Evolutionary conservation across 2,797 vertebrate species (phyloP).

Genomic region (Enteromius treurensis): DNA sequence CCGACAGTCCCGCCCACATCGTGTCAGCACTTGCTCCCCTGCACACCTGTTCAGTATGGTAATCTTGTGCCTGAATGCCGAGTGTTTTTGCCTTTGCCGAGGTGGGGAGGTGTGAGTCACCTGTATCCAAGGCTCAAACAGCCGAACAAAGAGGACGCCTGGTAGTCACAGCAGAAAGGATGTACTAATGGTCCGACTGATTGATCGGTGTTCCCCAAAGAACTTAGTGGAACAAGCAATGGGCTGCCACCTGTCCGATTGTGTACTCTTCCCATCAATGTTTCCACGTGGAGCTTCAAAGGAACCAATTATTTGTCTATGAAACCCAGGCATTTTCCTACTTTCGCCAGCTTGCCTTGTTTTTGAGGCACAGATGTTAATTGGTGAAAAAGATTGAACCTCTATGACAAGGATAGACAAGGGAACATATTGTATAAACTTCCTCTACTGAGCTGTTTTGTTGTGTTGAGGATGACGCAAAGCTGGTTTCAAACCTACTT

Average conservation of each 20-base stretch:
- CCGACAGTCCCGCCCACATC: constrained; percentile 47
- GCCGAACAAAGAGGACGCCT: constrained; percentile 50
- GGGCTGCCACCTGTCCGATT: constrained; percentile 47
- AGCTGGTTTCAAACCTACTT: constrained; percentile 40
- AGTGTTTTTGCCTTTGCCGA: constrained; percentile 39
- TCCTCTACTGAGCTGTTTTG: constrained; percentile 35
- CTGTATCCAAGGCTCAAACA: constrained; percentile 57
- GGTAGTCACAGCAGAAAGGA: constrained; percentile 49
- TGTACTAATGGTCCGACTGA: constrained; percentile 48
- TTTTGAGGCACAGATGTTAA: neutral
- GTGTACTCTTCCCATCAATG: constrained; percentile 23
- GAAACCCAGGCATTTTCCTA: constrained; percentile 34
- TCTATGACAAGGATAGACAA: neutral
- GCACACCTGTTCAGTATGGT: constrained; percentile 63
- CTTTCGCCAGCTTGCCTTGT: neutral
- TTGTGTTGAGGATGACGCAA: constrained; percentile 6
- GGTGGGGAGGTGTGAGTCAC: constrained; percentile 58
- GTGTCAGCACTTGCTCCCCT: constrained; percentile 54
- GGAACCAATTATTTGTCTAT: constrained; percentile 11
- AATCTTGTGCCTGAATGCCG: constrained; percentile 55
- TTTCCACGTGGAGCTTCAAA: constrained; percentile 43
- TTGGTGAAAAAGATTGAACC: neutral
- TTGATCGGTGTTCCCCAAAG: constrained; percentile 39
- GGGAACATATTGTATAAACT: neutral
- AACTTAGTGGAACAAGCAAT: constrained; percentile 45